Evolutionary conservation across 2,888 invertebrate species (phyloP), one percentile per base, ranked within the genome.

Genomic region (Eilema depressum): DNA sequence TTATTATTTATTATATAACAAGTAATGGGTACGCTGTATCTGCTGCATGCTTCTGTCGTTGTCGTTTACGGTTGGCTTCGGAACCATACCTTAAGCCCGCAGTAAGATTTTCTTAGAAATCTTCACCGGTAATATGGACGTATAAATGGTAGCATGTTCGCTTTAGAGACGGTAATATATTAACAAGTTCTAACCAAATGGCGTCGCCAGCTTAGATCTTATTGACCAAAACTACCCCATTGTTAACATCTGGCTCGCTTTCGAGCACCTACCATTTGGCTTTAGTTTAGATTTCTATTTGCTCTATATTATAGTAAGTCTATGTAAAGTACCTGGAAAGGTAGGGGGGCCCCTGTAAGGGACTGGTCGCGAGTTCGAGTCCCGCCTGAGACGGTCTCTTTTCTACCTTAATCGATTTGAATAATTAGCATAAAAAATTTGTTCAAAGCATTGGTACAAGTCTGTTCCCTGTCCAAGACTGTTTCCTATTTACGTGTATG

Each of bases 181-280:
- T 72, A 69, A 63, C 7, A 63, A 72, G 66, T 72, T 72, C 23
- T 60, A 69, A 63, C 63, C 69, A 59, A 72, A 66, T 33, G 53
- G 26, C 59, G 12, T 53, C 66, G 30, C 61, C 59, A 66, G 65
- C 26, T 60, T 33, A 61, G n/a, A 33, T 66, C 30, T 59, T 60
- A 66, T 59, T 69, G 66, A 59, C 37, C 69, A 62, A 60, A 66
- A 69, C 53, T 69, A 28, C 17, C 60, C 68, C 66, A 69, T 72
- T 63, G 69, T 69, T 69, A 69, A 66, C 72, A 72, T 66, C 72
- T 72, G 72, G 65, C 33, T 63, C 47, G 17, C 53, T 57, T 47
- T 56, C n/a, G 66, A 62, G 37, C 63, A 20, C 61, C 59, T 63
- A 28, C 33, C 23, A 65, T 57, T 65, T 33, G 17, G 25, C 7